phyloP scores from a whole-genome alignment of 2,888 invertebrate species.

The Crematogaster levior region DNA sequence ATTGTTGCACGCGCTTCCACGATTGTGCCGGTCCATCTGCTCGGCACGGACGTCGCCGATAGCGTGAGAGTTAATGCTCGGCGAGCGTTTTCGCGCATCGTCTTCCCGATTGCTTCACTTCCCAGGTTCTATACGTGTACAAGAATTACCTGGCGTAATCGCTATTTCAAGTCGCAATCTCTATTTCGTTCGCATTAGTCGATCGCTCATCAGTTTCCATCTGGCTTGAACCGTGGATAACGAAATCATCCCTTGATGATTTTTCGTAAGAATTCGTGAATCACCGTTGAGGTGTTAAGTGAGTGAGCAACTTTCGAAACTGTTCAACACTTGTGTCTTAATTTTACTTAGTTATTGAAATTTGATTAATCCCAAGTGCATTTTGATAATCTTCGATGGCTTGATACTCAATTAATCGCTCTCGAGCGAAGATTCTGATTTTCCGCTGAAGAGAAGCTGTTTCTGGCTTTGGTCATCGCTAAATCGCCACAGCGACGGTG shows the following conservation, averaged over 20 bases:
- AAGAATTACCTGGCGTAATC: not conserved
- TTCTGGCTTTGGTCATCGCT: not conserved
- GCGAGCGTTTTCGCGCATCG: not conserved
- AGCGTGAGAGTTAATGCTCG: constrained; percentile 11
- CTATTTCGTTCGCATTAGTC: not conserved
- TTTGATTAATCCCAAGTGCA: not conserved
- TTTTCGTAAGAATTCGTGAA: not conserved
- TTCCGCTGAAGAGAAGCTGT: not conserved
- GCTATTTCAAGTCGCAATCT: not conserved
- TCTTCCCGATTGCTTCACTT: not conserved
- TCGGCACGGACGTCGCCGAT: not conserved
- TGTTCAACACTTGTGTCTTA: not conserved
- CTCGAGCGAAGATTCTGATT: not conserved
- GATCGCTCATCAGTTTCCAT: not conserved
- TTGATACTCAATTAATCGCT: not conserved
- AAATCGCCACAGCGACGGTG: not conserved
- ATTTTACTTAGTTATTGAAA: constrained; percentile 9
- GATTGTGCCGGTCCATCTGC: not conserved
- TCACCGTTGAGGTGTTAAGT: not conserved
- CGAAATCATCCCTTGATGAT: not conserved
- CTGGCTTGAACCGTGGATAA: not conserved
- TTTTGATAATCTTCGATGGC: not conserved
- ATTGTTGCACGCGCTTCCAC: constrained; percentile 11
- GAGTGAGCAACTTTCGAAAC: not conserved
- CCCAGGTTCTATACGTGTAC: not conserved